A percentile compares a stretch with the other conserved stretches of the same genome.
Conservation (phyloP, 2,113 vertebrate genomes). For the Ochotona princeps region DNA sequence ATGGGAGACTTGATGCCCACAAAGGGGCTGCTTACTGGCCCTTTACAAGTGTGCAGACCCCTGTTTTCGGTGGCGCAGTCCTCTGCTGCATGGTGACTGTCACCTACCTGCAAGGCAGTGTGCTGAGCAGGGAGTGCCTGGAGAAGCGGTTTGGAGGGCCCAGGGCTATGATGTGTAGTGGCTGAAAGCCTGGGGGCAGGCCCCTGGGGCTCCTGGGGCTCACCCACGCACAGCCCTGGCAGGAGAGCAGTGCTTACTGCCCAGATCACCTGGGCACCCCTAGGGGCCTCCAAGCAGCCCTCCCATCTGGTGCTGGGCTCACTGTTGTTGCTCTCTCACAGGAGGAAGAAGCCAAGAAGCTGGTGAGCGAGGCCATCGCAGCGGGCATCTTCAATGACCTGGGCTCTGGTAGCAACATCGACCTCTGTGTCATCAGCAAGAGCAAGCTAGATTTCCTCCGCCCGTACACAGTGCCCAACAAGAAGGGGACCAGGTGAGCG, state of each 20-base stretch:
- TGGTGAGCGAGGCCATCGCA: constrained; percentile 96
- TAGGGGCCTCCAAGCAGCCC: not conserved
- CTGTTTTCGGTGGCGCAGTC: not conserved
- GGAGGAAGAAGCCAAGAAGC: constrained; percentile 95
- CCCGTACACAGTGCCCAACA: constrained; percentile 93
- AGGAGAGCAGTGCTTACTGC: too few relatives aligned
- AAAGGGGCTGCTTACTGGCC: not conserved
- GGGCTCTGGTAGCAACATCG: constrained; percentile 97
- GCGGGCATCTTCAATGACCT: constrained; percentile 97
- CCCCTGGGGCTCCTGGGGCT: not conserved
- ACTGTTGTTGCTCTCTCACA: constrained; percentile 67
- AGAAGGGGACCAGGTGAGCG: constrained; percentile 94
- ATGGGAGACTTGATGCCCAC: not conserved
- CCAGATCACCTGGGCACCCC: not conserved
- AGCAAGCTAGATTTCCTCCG: constrained; percentile 95
- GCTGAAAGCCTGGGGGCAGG: not conserved
- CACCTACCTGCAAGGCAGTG: not conserved
- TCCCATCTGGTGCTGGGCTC: not conserved
- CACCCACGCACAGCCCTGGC: too few relatives aligned
- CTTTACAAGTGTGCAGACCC: not conserved
- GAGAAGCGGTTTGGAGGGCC: not conserved
- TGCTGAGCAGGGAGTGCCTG: not conserved
- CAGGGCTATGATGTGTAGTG: not conserved
- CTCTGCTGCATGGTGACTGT: not conserved
- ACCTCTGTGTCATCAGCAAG: constrained; percentile 96